Percentiles rank a stretch among this genome's conserved stretches.
phyloP scores from a whole-genome alignment of 2,888 invertebrate genomes.

The Euphydryas editha region DNA sequence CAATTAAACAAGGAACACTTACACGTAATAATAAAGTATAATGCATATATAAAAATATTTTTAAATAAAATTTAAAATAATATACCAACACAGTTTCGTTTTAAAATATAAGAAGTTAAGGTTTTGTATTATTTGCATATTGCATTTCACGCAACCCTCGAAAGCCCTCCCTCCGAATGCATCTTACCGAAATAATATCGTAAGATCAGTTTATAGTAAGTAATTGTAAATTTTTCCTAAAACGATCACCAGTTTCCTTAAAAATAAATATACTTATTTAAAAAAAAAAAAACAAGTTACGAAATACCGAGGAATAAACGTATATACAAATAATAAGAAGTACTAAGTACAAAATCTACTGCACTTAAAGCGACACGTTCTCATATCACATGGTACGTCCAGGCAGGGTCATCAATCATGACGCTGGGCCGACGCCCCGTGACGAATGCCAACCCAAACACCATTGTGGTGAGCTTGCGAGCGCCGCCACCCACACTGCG shows the following conservation, averaged over 20 bases:
- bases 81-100: no score
- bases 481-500: constrained; percentile 67
- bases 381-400: constrained; percentile 33
- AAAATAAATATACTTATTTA: constrained; percentile 27
- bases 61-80: background rate
- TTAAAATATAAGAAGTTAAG: no score
- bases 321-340: constrained; percentile 14
- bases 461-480: constrained; percentile 66
- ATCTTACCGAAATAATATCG: constrained; percentile 11
- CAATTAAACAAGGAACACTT: background rate
- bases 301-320: constrained; percentile 20
- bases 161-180: no score
- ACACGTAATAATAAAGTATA: background rate
- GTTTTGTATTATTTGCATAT: background rate
- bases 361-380: constrained; percentile 33
- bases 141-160: background rate
- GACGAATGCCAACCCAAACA: constrained; percentile 82
- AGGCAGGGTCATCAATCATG: constrained; percentile 73
- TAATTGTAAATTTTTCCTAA: constrained; percentile 13
- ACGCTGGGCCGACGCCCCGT: constrained; percentile 66
- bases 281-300: constrained; percentile 14
- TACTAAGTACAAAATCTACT: constrained; percentile 24
- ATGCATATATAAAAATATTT: background rate
- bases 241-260: constrained; percentile 14
- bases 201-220: constrained; percentile 17